Base-by-base conservation (phyloP, 2,797 vertebrate genomes). In the Propithecus deckenii region DNA sequence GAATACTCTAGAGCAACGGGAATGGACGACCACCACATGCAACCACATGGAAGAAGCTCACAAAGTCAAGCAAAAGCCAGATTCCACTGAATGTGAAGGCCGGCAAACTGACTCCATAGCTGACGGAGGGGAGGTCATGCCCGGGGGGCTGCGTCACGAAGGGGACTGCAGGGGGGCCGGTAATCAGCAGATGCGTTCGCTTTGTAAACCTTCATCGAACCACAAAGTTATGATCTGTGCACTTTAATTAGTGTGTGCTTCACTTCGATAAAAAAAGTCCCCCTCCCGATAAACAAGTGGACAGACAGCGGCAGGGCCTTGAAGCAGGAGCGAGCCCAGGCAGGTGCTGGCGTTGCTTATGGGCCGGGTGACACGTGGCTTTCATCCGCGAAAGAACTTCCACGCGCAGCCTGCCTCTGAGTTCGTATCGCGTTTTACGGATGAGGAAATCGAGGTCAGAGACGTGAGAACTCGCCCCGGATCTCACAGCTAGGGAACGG, bases 331-430 rank as follows among this genome's bases (percentile, higher is more conserved):
- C 1, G 30, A 9, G 80, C 23, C 32, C 14, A 8, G 35, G 15
- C 20, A 3, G 11, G 15, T 2, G 46, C 23, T 1, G 25, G 65
- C 1, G 5, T 6, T n/a, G 28, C 57, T 48, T 4, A 48, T 15
- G 23, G 17, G 46, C 55, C 11, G 7, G 0, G 23, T 3, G 2
- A 3, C 12, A 0, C 5, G 0, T 6, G 35, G 17, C 23, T 30
- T 59, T 48, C 1, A 0, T 0, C 69, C 32, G 28, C 18, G 7
- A 3, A 2, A 11, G 38, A 30, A 71, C 10, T 5, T 32, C 7
- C 7, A 9, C 41, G 61, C 15, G 6, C 1, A 3, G 1, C 18
- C n/a, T 20, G 7, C 9, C 20, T 14, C 15, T 15, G 50, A 14
- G 3, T 55, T 9, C 0, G 2, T 13, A 22, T 7, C 48, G 14